phyloP scores from a whole-genome alignment of 2,113 vertebrate genomes.

The Pelecanoides urinatrix region DNA sequence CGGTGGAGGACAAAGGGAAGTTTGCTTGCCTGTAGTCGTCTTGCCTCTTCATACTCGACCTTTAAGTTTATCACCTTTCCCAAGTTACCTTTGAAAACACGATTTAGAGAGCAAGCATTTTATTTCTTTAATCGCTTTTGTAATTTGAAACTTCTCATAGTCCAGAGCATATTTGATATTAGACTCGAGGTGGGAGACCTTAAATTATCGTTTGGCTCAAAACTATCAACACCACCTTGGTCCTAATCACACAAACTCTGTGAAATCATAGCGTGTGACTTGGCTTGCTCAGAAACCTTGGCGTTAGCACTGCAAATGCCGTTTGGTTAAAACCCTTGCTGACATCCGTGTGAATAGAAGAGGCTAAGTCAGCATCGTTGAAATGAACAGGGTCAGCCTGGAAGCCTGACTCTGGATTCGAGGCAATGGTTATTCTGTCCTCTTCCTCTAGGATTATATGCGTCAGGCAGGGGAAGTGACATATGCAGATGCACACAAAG shows the following conservation, averaged over 20 bases:
- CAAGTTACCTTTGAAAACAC: background rate
- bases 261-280: background rate
- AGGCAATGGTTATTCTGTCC: conserved; percentile 58
- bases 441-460: conserved; percentile 91
- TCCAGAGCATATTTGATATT: background rate
- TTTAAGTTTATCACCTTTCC: background rate
- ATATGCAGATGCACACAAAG: conserved; percentile 95
- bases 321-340: background rate
- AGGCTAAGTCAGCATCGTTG: background rate
- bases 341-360: background rate
- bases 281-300: background rate
- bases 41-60: background rate
- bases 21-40: background rate
- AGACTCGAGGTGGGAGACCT: background rate
- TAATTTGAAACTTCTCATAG: background rate
- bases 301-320: background rate
- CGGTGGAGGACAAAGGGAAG: background rate
- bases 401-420: conserved; percentile 12
- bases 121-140: background rate
- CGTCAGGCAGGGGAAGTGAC: conserved; percentile 97
- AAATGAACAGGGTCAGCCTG: background rate
- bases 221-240: background rate
- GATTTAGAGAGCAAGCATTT: background rate
- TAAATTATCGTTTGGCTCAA: background rate
- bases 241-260: background rate